Conservation (phyloP, 1,140 invertebrate species). For the Microvelia longipes region DNA sequence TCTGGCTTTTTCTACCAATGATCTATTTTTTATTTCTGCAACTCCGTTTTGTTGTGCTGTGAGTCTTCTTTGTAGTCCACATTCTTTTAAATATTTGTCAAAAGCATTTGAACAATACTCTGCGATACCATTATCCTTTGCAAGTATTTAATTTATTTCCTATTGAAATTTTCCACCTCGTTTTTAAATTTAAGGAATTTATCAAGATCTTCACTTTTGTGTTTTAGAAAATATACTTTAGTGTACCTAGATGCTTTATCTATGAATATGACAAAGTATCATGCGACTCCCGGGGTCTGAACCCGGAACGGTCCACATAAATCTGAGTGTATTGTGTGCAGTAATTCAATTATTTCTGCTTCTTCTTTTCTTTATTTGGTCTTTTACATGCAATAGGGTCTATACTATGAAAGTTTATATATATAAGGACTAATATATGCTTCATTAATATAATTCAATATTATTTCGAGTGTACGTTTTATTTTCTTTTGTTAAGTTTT, state of each 20-base stretch:
- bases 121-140: not conserved
- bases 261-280: not conserved
- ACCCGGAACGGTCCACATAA: not conserved
- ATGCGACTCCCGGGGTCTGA: not conserved
- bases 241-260: not conserved
- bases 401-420: too few relatives aligned
- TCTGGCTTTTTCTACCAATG: conserved; percentile 19
- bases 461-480: too few relatives aligned
- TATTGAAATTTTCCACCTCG: not conserved
- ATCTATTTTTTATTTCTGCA: conserved; percentile 26
- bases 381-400: too few relatives aligned
- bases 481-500: too few relatives aligned
- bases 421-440: too few relatives aligned
- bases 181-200: not conserved
- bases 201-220: not conserved
- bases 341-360: not conserved
- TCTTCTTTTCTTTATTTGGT: too few relatives aligned
- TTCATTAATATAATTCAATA: too few relatives aligned
- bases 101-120: not conserved
- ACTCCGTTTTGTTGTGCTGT: conserved; percentile 27
- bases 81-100: not conserved
- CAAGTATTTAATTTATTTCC: not conserved
- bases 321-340: not conserved
- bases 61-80: conserved; percentile 8
- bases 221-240: not conserved